A percentile compares a stretch with the other conserved stretches of the same genome.
phyloP scores from a whole-genome alignment of 2,113 vertebrate genomes.

The Picathartes gymnocephalus region DNA sequence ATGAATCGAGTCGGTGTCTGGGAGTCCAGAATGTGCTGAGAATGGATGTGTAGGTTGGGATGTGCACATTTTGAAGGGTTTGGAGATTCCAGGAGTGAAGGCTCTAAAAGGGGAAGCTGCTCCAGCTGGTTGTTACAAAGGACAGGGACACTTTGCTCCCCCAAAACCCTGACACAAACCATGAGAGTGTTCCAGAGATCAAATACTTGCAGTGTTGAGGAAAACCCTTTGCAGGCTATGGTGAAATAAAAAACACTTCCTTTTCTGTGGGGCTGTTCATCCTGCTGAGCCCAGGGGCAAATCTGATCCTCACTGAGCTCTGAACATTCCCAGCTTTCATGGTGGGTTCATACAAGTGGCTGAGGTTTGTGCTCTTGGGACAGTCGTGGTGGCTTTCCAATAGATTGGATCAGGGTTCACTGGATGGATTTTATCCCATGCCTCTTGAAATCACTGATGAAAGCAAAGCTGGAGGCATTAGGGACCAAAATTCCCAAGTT shows the following conservation, averaged over 20 bases:
- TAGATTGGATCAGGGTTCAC: background rate
- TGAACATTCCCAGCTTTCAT: background rate
- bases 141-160: background rate
- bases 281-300: background rate
- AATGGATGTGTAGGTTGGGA: constrained; percentile 47
- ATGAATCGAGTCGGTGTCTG: constrained; percentile 65
- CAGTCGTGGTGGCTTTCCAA: background rate
- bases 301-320: background rate
- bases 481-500: background rate
- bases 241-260: background rate
- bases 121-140: constrained; percentile 1
- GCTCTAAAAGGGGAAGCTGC: constrained; percentile 8
- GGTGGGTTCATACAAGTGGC: background rate
- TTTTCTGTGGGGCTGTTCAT: background rate
- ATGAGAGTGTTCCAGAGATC: background rate
- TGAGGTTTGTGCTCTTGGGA: background rate
- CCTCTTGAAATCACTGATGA: background rate
- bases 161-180: background rate
- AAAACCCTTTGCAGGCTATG: background rate
- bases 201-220: background rate
- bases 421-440: background rate
- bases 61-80: constrained; percentile 35
- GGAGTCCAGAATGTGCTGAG: constrained; percentile 44
- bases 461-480: background rate
- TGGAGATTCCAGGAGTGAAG: background rate